Evolutionary conservation across 1,140 invertebrate species (phyloP), one percentile per base, ranked within the genome.

Genomic region (Drosophila neocordata): DNA sequence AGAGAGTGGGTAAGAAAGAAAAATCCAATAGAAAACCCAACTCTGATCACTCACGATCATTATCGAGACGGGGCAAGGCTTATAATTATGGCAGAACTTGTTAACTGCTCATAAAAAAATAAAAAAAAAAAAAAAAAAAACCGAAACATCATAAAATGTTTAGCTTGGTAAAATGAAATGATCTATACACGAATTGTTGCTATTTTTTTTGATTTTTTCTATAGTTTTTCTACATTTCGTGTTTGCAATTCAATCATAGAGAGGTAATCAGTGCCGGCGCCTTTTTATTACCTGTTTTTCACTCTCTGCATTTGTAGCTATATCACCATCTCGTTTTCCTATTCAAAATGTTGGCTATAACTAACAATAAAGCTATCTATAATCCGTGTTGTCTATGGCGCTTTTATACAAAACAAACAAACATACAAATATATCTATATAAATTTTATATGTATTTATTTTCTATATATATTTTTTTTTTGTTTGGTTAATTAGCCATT

Each of bases 401-500:
- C 34, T 15, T 34, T 41, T 56, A 69, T 69, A 31, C 27, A 24
- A 24, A 24, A 24, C 24, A 31, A 6, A 7, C 27, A 3, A 1
- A 1, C 27, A 31, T 31, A 31, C 6, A 6, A 5, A 31, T 6
- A 31, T 31, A 31, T 6, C 27, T 31, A 31, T 6, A 31, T 6
- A 31, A 1, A 31, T 31, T 4, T 7, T 31, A 31, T 31, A 31
- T 31, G 7, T 31, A 31, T 31, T 6, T 31, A 31, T 64, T 13
- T 24, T 9, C 4, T 11, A 15, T 22, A 0, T 22, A n/a, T 41
- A 73, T 84, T 79, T 84, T 41, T 20, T 8, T 48, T 20, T 48
- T 20, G 41, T 20, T 20, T 56, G 53, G 82, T 77, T 85, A 85
- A 85, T 85, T 81, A 87, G 73, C 73, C 74, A 81, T 87, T 87